phyloP scores from a whole-genome alignment of 2,797 vertebrate genomes.

The Leucoraja ocellata region DNA sequence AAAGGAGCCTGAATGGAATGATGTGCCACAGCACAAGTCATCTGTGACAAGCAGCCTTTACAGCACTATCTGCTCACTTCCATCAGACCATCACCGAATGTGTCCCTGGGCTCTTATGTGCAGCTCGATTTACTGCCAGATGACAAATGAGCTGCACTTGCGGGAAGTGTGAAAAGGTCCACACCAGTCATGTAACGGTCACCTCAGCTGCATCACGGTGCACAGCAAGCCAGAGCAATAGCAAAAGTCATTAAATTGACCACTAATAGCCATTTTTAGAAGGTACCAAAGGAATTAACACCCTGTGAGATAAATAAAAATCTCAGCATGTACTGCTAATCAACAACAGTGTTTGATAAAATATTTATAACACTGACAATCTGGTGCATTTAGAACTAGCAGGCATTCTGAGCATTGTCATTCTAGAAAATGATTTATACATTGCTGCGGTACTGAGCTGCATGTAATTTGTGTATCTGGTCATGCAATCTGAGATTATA shows the following conservation, averaged over 20 bases:
- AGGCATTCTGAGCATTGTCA: constrained; percentile 69
- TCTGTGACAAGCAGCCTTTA: constrained; percentile 64
- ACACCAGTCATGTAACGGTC: constrained; percentile 73
- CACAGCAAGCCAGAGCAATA: constrained; percentile 65
- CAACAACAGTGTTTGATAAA: constrained; percentile 82
- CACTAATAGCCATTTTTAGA: constrained; percentile 71
- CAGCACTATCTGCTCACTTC: constrained; percentile 61
- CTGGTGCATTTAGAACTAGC: constrained; percentile 91
- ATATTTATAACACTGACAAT: constrained; percentile 95
- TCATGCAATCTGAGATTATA: constrained; percentile 7
- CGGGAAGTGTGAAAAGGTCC: constrained; percentile 57
- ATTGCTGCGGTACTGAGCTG: constrained; percentile 85
- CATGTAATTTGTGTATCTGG: constrained; percentile 69
- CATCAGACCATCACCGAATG: constrained; percentile 56
- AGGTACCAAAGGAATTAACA: constrained; percentile 75
- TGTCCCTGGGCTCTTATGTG: constrained; percentile 80
- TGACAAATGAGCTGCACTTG: constrained; percentile 82
- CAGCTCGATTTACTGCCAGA: constrained; percentile 76
- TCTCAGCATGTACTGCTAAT: constrained; percentile 64
- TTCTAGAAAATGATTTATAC: constrained; percentile 99
- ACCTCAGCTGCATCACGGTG: constrained; percentile 71
- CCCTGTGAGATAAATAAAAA: constrained; percentile 86
- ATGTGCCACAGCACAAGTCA: constrained; percentile 53
- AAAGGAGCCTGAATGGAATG: constrained; percentile 68
- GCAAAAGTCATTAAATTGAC: constrained; percentile 84